Conservation (phyloP, 2,113 vertebrate genomes). For the Mirounga angustirostris region DNA sequence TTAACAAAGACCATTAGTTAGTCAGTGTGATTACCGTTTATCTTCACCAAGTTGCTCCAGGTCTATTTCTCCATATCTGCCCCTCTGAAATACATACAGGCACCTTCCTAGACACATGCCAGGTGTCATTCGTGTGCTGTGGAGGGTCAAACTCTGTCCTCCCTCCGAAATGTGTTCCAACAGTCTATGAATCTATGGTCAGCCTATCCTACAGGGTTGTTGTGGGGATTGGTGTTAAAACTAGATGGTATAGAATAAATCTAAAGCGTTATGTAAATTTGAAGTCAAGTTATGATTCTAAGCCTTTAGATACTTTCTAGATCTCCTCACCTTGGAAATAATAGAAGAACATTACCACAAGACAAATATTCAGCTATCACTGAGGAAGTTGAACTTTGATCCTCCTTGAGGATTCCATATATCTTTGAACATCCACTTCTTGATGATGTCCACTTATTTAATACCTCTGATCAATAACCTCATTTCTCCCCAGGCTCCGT, state of each 20-base stretch:
- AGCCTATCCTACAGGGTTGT: not conserved
- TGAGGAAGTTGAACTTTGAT: not conserved
- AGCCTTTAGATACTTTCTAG: not conserved
- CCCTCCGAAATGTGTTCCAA: not conserved
- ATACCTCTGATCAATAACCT: slow-evolving; percentile 74
- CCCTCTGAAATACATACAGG: not conserved
- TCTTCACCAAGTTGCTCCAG: not conserved
- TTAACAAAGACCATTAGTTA: not conserved
- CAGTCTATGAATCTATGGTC: not conserved
- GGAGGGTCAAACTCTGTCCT: not conserved
- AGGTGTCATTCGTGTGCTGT: not conserved
- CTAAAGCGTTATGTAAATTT: not conserved
- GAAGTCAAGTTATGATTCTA: not conserved
- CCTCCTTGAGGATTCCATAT: not conserved
- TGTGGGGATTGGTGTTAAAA: slow-evolving; percentile 5
- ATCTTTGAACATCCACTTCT: slow-evolving; percentile 46
- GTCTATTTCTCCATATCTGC: not conserved
- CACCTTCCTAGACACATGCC: not conserved
- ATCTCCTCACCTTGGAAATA: not conserved
- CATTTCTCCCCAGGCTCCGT: slow-evolving; percentile 53
- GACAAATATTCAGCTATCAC: not conserved
- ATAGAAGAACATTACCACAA: not conserved
- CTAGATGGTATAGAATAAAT: not conserved
- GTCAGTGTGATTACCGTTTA: not conserved
- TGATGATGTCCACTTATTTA: slow-evolving; percentile 36